phyloP scores from a whole-genome alignment of 1,140 invertebrate genomes.

The Trachymyrmex septentrionalis region DNA sequence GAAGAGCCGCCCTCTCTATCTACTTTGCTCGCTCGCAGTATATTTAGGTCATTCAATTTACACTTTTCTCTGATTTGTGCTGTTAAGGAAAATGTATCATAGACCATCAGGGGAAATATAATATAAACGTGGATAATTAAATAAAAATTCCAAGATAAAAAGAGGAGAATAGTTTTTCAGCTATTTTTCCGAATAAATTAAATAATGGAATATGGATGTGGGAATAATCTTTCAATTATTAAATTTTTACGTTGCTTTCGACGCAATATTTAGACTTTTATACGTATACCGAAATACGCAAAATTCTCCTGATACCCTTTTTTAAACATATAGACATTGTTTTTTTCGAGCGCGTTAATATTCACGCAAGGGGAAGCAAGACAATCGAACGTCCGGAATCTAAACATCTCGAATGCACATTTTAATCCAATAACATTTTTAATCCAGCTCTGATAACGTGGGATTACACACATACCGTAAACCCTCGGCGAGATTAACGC shows the following conservation, averaged over 20 bases:
- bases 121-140: neutral
- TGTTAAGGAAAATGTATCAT: neutral
- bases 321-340: neutral
- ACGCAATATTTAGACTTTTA: neutral
- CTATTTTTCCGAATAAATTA: constrained; percentile 16
- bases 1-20: neutral
- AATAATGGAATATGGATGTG: neutral
- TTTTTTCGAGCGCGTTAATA: neutral
- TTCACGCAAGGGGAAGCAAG: neutral
- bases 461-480: constrained; percentile 1
- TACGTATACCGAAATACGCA: too few relatives aligned
- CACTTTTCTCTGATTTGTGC: constrained; percentile 59
- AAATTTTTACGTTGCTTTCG: neutral
- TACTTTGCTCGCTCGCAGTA: neutral
- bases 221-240: neutral
- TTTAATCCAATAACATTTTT: constrained; percentile 52
- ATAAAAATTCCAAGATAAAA: neutral
- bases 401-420: constrained; percentile 40
- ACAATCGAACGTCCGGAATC: constrained; percentile 2
- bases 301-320: neutral
- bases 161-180: neutral
- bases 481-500: constrained; percentile 54
- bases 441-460: constrained; percentile 23
- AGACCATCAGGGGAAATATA: neutral
- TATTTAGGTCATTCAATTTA: constrained; percentile 63